These are phyloP conservation scores for Andricus quercusramuli DNA, from an alignment of 2,888 invertebrate genomes.

Conservation along the genomic window DNA sequence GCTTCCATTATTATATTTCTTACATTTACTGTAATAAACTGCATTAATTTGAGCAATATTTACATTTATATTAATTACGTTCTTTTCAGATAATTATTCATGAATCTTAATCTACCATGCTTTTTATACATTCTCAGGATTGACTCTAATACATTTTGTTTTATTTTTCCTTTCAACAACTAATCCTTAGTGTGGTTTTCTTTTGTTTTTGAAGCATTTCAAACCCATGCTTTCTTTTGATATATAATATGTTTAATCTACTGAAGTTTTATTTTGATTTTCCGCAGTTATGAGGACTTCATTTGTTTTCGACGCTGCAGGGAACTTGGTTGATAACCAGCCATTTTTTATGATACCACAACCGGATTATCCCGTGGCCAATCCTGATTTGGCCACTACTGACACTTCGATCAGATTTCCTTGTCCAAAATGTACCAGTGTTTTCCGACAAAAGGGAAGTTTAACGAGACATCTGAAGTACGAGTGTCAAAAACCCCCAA, in stretches of 20 bases:
- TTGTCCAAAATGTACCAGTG: conserved; percentile 64
- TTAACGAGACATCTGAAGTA: conserved; percentile 66
- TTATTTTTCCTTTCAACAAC: not conserved
- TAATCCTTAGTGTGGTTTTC: not conserved
- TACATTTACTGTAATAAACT: too few species aligned
- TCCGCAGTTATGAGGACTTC: too few species aligned
- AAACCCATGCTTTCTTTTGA: not conserved
- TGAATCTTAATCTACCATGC: conserved; percentile 47
- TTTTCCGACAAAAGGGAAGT: conserved; percentile 61
- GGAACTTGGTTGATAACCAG: too few species aligned
- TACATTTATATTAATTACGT: not conserved
- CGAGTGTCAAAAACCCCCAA: conserved; percentile 75
- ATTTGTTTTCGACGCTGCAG: too few species aligned
- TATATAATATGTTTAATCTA: too few species aligned
- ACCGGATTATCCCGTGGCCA: too few species aligned
- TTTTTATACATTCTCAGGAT: conserved; percentile 1
- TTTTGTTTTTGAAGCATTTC: not conserved
- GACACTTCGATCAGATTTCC: conserved; percentile 16
- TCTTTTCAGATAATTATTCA: not conserved
- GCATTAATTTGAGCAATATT: not conserved
- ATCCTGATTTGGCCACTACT: too few species aligned
- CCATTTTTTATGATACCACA: too few species aligned
- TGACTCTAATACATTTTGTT: not conserved
- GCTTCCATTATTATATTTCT: too few species aligned
- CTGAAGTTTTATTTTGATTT: too few species aligned